These are phyloP conservation scores for Seriola dumerili DNA, from an alignment of 2,113 vertebrate genomes.

Conservation along the genomic window DNA sequence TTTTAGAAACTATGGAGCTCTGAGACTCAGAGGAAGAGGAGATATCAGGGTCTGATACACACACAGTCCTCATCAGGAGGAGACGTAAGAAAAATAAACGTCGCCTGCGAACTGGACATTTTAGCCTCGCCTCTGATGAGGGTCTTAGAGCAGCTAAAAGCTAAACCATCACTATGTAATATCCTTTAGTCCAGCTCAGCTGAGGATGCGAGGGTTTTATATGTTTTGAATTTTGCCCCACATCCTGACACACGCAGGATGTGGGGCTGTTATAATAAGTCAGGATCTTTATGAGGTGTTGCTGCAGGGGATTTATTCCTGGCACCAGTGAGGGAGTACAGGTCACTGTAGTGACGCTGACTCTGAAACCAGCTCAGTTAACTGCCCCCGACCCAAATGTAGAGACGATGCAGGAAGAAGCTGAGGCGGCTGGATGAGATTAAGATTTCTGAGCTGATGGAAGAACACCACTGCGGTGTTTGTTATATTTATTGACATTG, in stretches of 20 bases:
- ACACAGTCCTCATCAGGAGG: too few relatives aligned
- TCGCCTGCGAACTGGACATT: too few relatives aligned
- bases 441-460: background rate
- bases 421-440: background rate
- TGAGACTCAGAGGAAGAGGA: too few relatives aligned
- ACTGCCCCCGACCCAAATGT: slow-evolving; percentile 31
- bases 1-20: too few relatives aligned
- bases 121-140: background rate
- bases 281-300: background rate
- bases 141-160: background rate
- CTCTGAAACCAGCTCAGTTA: slow-evolving; percentile 8
- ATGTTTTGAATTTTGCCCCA: background rate
- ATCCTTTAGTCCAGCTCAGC: background rate
- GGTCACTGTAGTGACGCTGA: background rate
- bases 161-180: background rate
- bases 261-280: background rate
- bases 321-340: background rate
- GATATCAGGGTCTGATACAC: too few relatives aligned
- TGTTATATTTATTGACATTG: slow-evolving; percentile 55
- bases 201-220: background rate
- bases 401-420: slow-evolving; percentile 18
- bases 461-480: slow-evolving; percentile 41
- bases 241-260: background rate
- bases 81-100: too few relatives aligned
- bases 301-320: background rate